Evolutionary conservation across 1,140 invertebrate species (phyloP).

Genomic region (Drosophila leontia): DNA sequence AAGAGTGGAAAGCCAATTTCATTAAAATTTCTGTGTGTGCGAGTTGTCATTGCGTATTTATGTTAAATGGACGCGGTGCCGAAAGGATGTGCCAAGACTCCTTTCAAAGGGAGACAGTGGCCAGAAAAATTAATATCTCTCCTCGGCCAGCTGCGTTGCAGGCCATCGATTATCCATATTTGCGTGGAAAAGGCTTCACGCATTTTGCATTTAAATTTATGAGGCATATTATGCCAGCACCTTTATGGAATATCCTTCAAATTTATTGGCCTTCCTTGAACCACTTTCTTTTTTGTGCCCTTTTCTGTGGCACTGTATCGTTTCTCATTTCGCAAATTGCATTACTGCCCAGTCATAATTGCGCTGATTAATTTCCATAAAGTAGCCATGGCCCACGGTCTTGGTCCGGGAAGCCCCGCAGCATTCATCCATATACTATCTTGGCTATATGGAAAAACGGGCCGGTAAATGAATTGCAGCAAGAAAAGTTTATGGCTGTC

Average conservation of each 20-base stretch:
- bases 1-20: slow-evolving; percentile 58
- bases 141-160: slow-evolving; percentile 1
- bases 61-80: slow-evolving; percentile 62
- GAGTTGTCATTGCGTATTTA: slow-evolving; percentile 72
- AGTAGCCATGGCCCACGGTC: slow-evolving; percentile 43
- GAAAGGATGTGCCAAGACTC: slow-evolving; percentile 37
- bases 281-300: neutral
- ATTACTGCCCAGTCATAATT: slow-evolving; percentile 73
- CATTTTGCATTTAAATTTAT: slow-evolving; percentile 19
- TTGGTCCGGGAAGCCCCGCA: slow-evolving; percentile 12
- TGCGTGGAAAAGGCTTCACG: neutral
- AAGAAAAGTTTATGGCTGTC: slow-evolving; percentile 69
- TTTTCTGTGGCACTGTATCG: slow-evolving; percentile 32
- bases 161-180: slow-evolving; percentile 20
- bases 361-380: slow-evolving; percentile 82
- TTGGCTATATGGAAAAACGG: slow-evolving; percentile 32
- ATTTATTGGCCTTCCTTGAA: neutral
- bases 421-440: slow-evolving; percentile 25
- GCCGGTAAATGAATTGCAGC: slow-evolving; percentile 62
- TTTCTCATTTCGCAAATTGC: slow-evolving; percentile 75
- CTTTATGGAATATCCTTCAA: slow-evolving; percentile 10
- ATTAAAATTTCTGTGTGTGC: slow-evolving; percentile 40
- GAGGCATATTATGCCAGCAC: neutral
- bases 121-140: slow-evolving; percentile 20
- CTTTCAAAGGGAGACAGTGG: slow-evolving; percentile 26